Base-by-base conservation (phyloP, 2,888 invertebrate genomes). In the Antheraea assamensis region DNA sequence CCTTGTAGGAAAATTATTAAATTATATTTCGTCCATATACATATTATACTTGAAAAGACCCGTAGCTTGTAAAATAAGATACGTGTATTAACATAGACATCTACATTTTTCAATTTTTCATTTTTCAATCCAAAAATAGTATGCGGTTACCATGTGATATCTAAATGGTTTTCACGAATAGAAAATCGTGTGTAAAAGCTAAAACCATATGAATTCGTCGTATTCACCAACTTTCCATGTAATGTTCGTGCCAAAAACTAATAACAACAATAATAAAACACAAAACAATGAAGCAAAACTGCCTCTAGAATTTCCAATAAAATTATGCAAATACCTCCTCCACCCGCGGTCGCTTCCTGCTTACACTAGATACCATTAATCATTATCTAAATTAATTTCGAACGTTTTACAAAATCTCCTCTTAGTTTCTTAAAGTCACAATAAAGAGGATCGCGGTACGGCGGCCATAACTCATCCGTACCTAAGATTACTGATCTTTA, bases 401-500 rank as follows among this genome's bases (percentile, higher is more conserved):
- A 89, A 92, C 92, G 91, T 91, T 91, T 94, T 90, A 93, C 89
- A 92, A 93, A 93, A 94, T 93, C 93, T 91, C 89, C 90, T 90
- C 92, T 91, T 90, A 92, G 94, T 94, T 94, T 94, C 94, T 94
- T 94, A 93, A 93, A 94, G 93, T 94, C 94, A 94, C 94, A 94
- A 94, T 94, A 94, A 93, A 93, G 93, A 91, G 93, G 93, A 90
- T 90, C 90, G 89, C 85, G 87, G 88, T 83, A 85, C 83, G 85
- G 81, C 78, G 95, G 94, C 95, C 95, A 96, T 96, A 96, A 96
- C 95, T 96, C 96, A 96, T 96, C 96, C 93, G 94, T 93, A 87
- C 95, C 95, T 95, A 95, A 96, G 96, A 96, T 96, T 96, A 96
- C 96, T 96, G 96, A 96, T 96, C 96, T 96, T 96, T 96, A 96